phyloP scores from a whole-genome alignment of 2,797 vertebrate species.

The Gymnothorax javanicus region DNA sequence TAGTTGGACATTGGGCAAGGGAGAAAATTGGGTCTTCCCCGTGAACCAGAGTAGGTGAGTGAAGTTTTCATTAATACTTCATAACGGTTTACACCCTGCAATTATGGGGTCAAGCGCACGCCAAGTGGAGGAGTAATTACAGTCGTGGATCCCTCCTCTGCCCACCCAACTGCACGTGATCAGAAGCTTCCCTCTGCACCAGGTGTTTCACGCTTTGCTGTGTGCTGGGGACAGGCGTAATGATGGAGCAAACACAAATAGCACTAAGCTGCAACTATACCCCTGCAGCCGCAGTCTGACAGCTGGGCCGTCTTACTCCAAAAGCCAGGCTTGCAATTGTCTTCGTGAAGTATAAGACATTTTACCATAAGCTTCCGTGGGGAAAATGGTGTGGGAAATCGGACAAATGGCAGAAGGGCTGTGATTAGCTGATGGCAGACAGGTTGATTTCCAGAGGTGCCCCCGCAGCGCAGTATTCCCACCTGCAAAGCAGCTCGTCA shows the following conservation, averaged over 20 bases:
- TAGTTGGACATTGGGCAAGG: background rate
- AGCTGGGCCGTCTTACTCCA: background rate
- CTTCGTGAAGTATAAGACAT: background rate
- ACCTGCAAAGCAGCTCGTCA: no score
- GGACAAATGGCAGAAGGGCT: background rate
- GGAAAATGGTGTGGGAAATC: background rate
- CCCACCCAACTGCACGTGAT: background rate
- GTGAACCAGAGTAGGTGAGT: constrained; percentile 1
- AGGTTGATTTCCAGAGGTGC: background rate
- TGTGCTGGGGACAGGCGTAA: background rate
- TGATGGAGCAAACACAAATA: background rate
- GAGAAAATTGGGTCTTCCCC: background rate
- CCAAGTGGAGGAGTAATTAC: background rate
- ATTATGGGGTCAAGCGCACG: background rate
- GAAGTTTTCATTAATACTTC: constrained; percentile 10
- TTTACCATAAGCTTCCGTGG: background rate
- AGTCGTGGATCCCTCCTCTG: background rate
- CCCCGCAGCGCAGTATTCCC: no score
- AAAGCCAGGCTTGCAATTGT: background rate
- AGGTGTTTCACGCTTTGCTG: background rate
- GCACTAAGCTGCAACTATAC: background rate
- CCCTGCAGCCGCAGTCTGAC: background rate
- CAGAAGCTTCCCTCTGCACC: background rate
- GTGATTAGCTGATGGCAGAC: background rate
- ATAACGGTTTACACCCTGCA: background rate